These are phyloP conservation scores for Xyrichtys novacula DNA, from an alignment of 2,797 vertebrate species.

Conservation along the genomic window DNA sequence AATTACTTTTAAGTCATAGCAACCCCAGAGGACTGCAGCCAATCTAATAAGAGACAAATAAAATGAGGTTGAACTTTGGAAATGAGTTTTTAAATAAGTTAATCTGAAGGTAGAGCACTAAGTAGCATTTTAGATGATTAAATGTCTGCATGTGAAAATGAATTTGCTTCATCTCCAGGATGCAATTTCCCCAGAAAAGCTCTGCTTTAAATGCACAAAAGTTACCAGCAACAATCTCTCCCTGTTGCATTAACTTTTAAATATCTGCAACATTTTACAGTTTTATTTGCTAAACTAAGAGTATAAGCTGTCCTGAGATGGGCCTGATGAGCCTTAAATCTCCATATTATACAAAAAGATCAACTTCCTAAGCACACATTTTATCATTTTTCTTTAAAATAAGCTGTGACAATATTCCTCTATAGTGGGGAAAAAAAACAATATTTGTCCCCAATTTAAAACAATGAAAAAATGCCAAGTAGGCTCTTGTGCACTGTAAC, in stretches of 20 bases:
- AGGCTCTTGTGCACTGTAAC: neutral
- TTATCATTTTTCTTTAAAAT: slow-evolving; percentile 1
- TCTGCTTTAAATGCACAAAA: neutral
- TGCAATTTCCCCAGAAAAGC: neutral
- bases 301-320: neutral
- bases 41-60: slow-evolving; percentile 17
- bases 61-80: slow-evolving; percentile 7
- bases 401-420: neutral
- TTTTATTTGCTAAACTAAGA: neutral
- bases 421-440: neutral
- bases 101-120: neutral
- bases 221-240: neutral
- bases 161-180: neutral
- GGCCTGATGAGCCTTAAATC: neutral
- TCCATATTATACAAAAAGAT: neutral
- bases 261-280: too few relatives aligned
- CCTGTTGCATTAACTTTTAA: neutral
- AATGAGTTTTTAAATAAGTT: neutral
- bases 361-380: neutral
- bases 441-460: neutral
- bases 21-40: neutral
- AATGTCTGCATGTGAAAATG: neutral
- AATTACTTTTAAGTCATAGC: neutral
- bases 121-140: neutral
- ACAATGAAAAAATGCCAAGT: slow-evolving; percentile 1